A percentile compares a stretch with the other conserved stretches of the same genome.
Evolutionary conservation across 2,113 vertebrate species (phyloP).

Genomic region (Ursus arctos): DNA sequence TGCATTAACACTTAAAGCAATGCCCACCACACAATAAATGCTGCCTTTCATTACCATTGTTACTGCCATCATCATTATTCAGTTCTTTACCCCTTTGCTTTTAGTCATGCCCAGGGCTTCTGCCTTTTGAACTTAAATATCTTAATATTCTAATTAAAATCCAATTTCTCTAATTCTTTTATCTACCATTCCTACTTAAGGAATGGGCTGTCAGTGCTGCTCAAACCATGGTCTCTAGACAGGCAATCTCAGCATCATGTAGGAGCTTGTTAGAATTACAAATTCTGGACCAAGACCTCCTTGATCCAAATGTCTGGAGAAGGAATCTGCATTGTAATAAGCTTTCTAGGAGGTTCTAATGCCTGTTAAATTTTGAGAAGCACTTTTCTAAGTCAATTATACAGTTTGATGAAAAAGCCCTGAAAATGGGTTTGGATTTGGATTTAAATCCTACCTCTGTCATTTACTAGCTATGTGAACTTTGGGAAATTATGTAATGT

Average conservation of each 20-base stretch:
- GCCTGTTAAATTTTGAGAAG: neutral
- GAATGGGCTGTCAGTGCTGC: neutral
- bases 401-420: neutral
- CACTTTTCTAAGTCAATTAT: neutral
- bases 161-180: neutral
- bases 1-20: neutral
- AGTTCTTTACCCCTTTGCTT: neutral
- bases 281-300: neutral
- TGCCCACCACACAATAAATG: neutral
- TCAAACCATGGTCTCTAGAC: neutral
- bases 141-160: neutral
- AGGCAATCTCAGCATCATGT: neutral
- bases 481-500: neutral
- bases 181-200: neutral
- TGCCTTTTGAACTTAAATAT: constrained; percentile 1
- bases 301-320: neutral
- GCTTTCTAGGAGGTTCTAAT: neutral
- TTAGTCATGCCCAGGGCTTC: neutral
- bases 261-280: neutral
- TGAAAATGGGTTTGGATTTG: neutral
- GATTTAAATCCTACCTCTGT: neutral
- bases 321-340: neutral
- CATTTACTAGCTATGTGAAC: neutral
- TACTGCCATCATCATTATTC: neutral
- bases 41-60: neutral